Percentiles rank a stretch among this genome's conserved stretches.
These are phyloP conservation scores for Gymnogyps californianus DNA, from an alignment of 2,113 vertebrate species.

Conservation along the genomic window DNA sequence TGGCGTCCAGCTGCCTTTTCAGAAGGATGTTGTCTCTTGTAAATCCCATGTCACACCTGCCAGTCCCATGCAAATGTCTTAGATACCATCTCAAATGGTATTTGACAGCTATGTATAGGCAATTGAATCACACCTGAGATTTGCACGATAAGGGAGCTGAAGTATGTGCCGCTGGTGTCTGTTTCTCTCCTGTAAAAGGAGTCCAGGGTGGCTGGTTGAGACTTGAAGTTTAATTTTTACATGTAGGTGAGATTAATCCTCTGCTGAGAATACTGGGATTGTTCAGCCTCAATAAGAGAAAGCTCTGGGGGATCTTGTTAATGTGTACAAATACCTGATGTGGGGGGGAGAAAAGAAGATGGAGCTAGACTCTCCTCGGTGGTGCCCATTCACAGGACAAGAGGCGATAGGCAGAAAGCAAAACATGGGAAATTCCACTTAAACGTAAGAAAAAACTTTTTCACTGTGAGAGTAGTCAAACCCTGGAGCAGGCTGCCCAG, in stretches of 20 bases:
- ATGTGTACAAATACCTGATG: neutral
- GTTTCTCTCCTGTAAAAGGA: neutral
- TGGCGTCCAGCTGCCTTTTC: neutral
- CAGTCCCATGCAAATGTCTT: neutral
- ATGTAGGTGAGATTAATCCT: neutral
- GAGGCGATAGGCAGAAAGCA: neutral
- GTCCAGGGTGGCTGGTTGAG: neutral
- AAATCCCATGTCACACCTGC: neutral
- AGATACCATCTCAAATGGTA: neutral
- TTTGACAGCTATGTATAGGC: neutral
- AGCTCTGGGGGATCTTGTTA: neutral
- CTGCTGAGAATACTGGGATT: neutral
- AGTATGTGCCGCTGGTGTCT: neutral
- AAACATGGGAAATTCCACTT: neutral
- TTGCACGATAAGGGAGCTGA: neutral
- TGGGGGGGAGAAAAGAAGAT: neutral
- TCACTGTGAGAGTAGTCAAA: neutral
- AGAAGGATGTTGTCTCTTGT: neutral
- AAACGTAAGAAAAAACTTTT: neutral
- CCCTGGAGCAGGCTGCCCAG: neutral
- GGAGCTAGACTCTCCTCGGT: neutral
- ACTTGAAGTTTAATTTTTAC: neutral
- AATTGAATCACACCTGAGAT: neutral
- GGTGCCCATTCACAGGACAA: neutral
- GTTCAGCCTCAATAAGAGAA: neutral